Percentiles rank a stretch among this genome's conserved stretches.
Conservation (phyloP, 1,140 invertebrate species). For the Aplysia californica region DNA sequence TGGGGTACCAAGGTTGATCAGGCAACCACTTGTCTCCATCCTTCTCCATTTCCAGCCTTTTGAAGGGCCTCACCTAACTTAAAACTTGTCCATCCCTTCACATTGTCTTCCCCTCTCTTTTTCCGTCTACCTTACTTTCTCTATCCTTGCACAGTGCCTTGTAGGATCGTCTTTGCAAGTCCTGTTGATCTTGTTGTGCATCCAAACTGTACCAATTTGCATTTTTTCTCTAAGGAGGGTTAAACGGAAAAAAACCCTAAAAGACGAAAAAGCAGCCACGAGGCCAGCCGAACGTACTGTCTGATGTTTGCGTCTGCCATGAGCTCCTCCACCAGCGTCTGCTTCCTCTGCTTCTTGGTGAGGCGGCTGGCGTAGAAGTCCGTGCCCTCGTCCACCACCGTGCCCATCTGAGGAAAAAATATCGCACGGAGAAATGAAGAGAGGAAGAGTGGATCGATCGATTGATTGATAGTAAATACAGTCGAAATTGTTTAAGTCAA, state of each 20-base stretch:
- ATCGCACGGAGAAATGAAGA: too few relatives aligned
- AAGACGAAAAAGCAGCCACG: too few relatives aligned
- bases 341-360: slow-evolving; percentile 87
- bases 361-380: slow-evolving; percentile 77
- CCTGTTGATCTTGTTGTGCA: background rate
- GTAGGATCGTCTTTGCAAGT: background rate
- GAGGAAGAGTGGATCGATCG: too few relatives aligned
- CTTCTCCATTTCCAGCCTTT: too few relatives aligned
- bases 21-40: too few relatives aligned
- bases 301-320: slow-evolving; percentile 88
- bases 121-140: background rate
- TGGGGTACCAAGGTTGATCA: too few relatives aligned
- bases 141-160: background rate
- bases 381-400: slow-evolving; percentile 70
- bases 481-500: too few relatives aligned
- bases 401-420: slow-evolving; percentile 68
- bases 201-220: background rate
- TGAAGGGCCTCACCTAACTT: too few relatives aligned
- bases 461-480: too few relatives aligned
- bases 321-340: slow-evolving; percentile 91
- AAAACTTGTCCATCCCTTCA: too few relatives aligned
- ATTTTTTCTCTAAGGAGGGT: background rate
- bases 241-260: slow-evolving; percentile 25
- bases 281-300: too few relatives aligned
- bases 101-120: background rate